Percentiles rank a stretch among this genome's conserved stretches.
Conservation (phyloP, 2,113 vertebrate species). For the Clarias batrachus region DNA sequence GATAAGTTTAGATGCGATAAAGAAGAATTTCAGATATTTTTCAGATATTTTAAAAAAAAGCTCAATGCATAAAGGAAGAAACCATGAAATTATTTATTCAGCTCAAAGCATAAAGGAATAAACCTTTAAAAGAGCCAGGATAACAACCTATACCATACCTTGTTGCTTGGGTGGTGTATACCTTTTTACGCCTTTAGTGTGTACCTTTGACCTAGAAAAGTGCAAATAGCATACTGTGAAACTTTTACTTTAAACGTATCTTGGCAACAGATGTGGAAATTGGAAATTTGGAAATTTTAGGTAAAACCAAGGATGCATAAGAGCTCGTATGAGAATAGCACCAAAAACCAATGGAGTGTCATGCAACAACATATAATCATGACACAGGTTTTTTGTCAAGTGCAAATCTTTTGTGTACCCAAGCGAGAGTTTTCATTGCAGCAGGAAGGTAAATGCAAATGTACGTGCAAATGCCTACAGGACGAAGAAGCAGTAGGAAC, state of each 20-base stretch:
- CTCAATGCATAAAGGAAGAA: not conserved
- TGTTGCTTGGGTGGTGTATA: not conserved
- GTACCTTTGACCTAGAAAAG: not conserved
- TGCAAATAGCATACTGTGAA: not conserved
- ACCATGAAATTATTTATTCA: not conserved
- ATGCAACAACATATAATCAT: not conserved
- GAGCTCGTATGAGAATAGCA: not conserved
- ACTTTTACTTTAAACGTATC: not conserved
- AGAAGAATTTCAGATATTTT: not conserved
- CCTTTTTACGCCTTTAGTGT: not conserved
- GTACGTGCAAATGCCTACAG: not conserved
- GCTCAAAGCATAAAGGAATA: not conserved
- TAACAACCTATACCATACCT: not conserved
- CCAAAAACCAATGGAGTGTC: not conserved
- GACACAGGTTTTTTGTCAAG: slow-evolving; percentile 2
- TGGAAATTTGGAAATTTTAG: not conserved
- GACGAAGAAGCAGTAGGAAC: not conserved
- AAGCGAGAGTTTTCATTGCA: slow-evolving; percentile 2
- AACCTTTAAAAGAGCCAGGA: not conserved
- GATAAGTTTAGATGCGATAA: not conserved
- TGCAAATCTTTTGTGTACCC: not conserved
- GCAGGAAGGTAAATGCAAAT: slow-evolving; percentile 23
- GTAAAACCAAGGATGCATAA: not conserved
- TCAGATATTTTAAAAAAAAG: not conserved
- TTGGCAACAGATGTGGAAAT: not conserved